These are phyloP conservation scores for Stegodyphus dumicola DNA, from an alignment of 1,140 invertebrate genomes.

Conservation along the genomic window DNA sequence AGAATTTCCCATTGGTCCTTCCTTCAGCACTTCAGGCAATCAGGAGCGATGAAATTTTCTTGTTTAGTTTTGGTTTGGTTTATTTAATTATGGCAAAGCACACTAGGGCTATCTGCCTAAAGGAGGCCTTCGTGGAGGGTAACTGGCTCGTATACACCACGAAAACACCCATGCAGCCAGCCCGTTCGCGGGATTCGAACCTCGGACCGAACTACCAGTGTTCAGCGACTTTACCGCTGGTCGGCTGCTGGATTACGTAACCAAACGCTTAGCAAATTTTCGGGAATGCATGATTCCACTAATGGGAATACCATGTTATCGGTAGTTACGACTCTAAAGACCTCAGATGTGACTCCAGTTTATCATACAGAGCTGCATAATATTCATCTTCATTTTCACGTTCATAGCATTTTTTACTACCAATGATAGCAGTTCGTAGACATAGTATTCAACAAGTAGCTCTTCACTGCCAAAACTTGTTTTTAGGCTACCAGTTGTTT, in stretches of 20 bases:
- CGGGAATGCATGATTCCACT: conserved; percentile 64
- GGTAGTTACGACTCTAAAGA: conserved; percentile 65
- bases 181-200: too few species aligned
- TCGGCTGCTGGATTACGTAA: conserved; percentile 54
- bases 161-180: too few species aligned
- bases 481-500: conserved; percentile 9
- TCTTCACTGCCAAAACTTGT: conserved; percentile 60
- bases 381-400: not conserved
- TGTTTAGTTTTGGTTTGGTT: too few species aligned
- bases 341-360: conserved; percentile 64
- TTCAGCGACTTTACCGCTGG: too few species aligned
- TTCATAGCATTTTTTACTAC: conserved; percentile 15
- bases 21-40: too few species aligned
- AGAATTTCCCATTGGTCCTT: too few species aligned
- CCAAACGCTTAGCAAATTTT: conserved; percentile 64
- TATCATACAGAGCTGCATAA: conserved; percentile 61
- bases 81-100: too few species aligned
- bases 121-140: too few species aligned
- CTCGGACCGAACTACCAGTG: too few species aligned
- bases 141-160: too few species aligned
- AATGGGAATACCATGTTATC: conserved; percentile 65
- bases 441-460: conserved; percentile 56
- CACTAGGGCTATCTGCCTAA: too few species aligned
- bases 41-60: too few species aligned
- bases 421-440: conserved; percentile 39